Base-by-base conservation (phyloP, 1,140 invertebrate genomes). In the Drosophila serrata region DNA sequence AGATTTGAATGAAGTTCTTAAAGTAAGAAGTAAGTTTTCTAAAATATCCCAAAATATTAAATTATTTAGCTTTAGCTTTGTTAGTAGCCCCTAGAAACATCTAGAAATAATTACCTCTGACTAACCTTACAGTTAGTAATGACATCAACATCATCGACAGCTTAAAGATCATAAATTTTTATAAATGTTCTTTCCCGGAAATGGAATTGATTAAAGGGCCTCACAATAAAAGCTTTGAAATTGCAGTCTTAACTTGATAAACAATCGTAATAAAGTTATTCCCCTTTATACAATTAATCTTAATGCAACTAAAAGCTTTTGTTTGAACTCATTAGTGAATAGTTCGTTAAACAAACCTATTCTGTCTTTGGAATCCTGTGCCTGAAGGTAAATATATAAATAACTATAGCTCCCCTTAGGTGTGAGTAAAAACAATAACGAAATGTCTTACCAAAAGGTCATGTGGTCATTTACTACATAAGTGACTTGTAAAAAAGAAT, bases 151-250 rank as follows among this genome's bases (percentile, higher is more conserved):
- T 53, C 49, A 17, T 45, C 6, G 17, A 29, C 29, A 4, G 13
- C 13, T 12, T 33, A 13, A 31, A 31, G n/a, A 12, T 17, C 3
- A 13, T 15, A 31, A 13, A 33, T 27, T 9, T 24, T n/a, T 24
- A 51, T 33, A 33, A 51, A 31, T 31, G 27, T 33, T 7, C 9
- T 6, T 17, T 31, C 27, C 35, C 22, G 22, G 15, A 57, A 57
- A 17, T 37, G 58, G n/a, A 15, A 37, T 19, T 29, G 15, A 59
- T 59, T 59, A 46, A 59, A 48, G 24, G 27, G 57, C 27, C 40
- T 31, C 6, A 12, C 13, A 15, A 8, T 5, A 35, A 17, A 53
- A 15, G 17, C 17, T 53, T 15, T 0, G 3, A 62, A 15, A 12
- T 29, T 39, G 15, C 51, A 40, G 31, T 37, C 31, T 46, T 12